Evolutionary conservation across 2,888 invertebrate genomes (phyloP), one percentile per base, ranked within the genome.

Genomic region (Steinernema hermaphroditum): DNA sequence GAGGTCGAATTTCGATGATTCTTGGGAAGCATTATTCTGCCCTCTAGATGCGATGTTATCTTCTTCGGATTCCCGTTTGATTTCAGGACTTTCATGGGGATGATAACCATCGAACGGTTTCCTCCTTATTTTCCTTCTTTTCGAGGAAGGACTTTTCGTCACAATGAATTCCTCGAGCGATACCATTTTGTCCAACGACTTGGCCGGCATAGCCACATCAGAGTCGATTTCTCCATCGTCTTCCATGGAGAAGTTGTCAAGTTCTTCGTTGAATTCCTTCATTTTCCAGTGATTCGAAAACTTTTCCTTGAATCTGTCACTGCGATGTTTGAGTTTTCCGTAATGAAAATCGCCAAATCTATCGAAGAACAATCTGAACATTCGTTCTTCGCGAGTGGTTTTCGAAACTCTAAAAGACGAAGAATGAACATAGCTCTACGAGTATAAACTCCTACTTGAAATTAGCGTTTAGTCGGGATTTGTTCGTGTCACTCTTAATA

Each of bases 401-500:
- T 62, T 62, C 16, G 62, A 32, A 34, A 62, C 32, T 6, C 62
- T 62, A 37, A 62, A 62, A 4, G 6, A 32, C 16, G 37, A 62
- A 12, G 9, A 6, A 4, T 32, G 16, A 16, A 6, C 29, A 29
- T 2, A 62, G 32, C 2, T 62, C 62, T 32, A 4, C 32, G 16
- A 62, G n/a, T n/a, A n/a, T n/a, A n/a, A n/a, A n/a, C n/a, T n/a
- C 62, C 16, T 32, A 62, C 62, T 62, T 32, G 27, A 32, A 32
- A 32, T 29, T 29, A 16, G 62, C 62, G 62, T 62, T 62, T 14
- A 62, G 8, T 8, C 32, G 19, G 29, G 62, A 29, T 32, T 62
- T 62, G 32, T 34, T 34, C 12, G 32, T 12, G 32, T 62, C 62
- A 4, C 19, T 62, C 34, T 34, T 29, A 16, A 8, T 14, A 12